Evolutionary conservation across 2,113 vertebrate genomes (phyloP), one percentile per base, ranked within the genome.

Genomic region (Excalfactoria chinensis): DNA sequence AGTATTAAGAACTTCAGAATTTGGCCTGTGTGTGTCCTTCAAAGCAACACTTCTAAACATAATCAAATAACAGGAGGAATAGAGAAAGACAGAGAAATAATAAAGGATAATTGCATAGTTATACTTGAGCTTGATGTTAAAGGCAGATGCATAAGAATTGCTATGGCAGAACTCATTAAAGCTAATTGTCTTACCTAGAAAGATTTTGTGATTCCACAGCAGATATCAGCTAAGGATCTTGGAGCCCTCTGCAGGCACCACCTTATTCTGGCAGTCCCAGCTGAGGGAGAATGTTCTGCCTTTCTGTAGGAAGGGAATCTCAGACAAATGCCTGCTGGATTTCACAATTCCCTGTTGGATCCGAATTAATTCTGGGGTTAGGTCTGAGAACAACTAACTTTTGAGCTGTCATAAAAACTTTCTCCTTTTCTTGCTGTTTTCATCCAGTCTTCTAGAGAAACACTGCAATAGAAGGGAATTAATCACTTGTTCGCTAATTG

Each of bases 241-340:
- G 79, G 91, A 95, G 91, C 72, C 64, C 75, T 89, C 89, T 93
- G 69, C 79, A 91, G 89, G 79, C 26, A 86, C 28, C 62, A 62
- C 48, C 30, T 89, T 73, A 89, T 62, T 93, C 81, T 89, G 68
- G 13, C 32, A 90, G 63, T 76, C 11, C 5, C 20, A 59, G 59
- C 55, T 71, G 4, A 40, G 43, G 85, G 21, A 23, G 74, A 7
- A 46, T 53, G 32, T 82, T 78, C 11, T 75, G 6, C n/a, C 23
- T 86, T 70, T 55, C 32, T 82, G 5, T 44, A 73, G 59, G 30
- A 9, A 46, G 35, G 74, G 22, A 76, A 82, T 60, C 56, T 59
- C 49, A 85, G 13, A 43, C 37, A 82, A 87, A 83, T 73, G 51
- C 15, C 25, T 30, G 26, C 26, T 53, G 5, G 53, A 41, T 62